Evolutionary conservation across 2,797 vertebrate species (phyloP), one percentile per base, ranked within the genome.

Genomic region (Eulemur coronatus): DNA sequence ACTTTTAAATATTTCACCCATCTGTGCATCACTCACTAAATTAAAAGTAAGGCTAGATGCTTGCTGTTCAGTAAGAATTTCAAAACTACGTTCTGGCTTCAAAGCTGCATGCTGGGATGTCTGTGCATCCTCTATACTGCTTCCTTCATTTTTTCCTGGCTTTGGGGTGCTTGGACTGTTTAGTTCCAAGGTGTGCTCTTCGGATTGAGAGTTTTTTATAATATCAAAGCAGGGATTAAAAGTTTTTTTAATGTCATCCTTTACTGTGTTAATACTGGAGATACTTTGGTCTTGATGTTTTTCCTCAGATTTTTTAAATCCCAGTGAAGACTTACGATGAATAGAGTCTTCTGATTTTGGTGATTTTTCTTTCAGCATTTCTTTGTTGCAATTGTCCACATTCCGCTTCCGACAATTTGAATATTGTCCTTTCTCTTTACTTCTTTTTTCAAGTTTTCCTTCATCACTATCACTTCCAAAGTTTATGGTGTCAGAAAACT

Each of bases 1-100:
- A 97, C 99, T 99, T 98, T 99, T 99, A 98, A 99, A 99, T 97
- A 99, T 99, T 93, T 99, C 99, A 86, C 99, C 99, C 99, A 99
- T 99, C 88, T 99, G 99, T 96, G 99, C 99, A 98, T 99, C 99
- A 89, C 99, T 99, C 5, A 99, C 99, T 93, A 99, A 98, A 98
- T 99, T 99, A 98, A 99, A 99, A 0, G 99, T 99, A 73, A 99
- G 98, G 97, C 99, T 99, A 91, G 99, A 99, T 0, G 99, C 98
- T 91, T 99, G 99, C 30, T 99, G 99, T 69, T 99, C 99, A 4
- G 99, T 99, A 55, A 99, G 99, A 73, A 99, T 99, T 92, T 99
- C 99, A 35, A 99, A 99, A 97, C 97, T 92, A 69, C 98, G 96
- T 98, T 99, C 99, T 6, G 99, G 96, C 96, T 99, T 99, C 94